Conservation (phyloP, 2,113 vertebrate genomes). For the Tichodroma muraria region DNA sequence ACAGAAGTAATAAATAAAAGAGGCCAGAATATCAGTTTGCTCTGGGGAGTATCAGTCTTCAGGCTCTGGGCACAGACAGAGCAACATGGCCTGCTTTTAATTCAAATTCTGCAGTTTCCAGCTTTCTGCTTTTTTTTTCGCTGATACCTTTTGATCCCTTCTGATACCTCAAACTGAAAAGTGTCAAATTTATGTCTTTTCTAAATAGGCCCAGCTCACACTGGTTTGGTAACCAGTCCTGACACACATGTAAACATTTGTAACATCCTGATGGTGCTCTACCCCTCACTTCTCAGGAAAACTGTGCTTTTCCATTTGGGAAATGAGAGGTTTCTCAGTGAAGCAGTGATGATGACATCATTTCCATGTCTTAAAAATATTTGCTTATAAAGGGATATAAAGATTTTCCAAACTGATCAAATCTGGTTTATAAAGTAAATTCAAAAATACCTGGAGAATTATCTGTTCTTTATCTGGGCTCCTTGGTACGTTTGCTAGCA, state of each 20-base stretch:
- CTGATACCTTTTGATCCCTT: background rate
- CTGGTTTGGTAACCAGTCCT: background rate
- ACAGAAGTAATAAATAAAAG: background rate
- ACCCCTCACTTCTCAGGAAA: background rate
- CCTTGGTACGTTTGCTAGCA: background rate
- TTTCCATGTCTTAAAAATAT: background rate
- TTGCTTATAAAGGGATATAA: background rate
- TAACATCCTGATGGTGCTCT: background rate
- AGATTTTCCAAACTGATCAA: background rate
- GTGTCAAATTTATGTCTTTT: background rate
- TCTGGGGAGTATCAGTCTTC: background rate
- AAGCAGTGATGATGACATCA: background rate
- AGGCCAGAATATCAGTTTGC: background rate
- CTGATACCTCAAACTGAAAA: background rate
- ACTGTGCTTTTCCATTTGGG: background rate
- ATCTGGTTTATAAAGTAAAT: background rate
- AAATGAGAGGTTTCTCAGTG: background rate
- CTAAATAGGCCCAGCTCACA: background rate
- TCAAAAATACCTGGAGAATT: background rate
- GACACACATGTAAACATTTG: background rate
- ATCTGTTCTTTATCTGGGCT: background rate
- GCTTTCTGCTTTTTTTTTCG: background rate
- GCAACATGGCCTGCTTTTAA: background rate
- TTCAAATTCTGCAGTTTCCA: background rate
- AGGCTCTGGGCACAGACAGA: background rate